A percentile compares a stretch with the other conserved stretches of the same genome.
Evolutionary conservation across 2,797 vertebrate species (phyloP).

Genomic region (Fratercula arctica): DNA sequence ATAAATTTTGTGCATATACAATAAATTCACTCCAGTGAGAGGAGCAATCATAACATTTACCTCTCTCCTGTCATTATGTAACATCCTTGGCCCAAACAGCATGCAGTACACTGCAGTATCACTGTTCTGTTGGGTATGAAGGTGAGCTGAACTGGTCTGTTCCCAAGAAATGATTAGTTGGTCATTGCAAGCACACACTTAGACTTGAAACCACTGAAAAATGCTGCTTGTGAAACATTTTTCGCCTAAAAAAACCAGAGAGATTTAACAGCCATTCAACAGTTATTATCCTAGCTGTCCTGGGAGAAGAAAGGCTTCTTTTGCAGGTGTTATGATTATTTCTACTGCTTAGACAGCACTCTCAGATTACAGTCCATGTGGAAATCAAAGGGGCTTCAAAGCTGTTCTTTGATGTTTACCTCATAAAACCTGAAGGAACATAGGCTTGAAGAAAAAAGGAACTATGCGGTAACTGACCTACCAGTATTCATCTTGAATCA

Average conservation of each 20-base stretch:
- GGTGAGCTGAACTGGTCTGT: accelerated
- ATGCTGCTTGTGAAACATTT: background rate
- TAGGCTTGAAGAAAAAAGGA: background rate
- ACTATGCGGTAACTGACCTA: background rate
- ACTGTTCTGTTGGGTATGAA: background rate
- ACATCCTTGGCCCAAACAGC: background rate
- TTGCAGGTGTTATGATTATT: background rate
- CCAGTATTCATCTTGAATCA: background rate
- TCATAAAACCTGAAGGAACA: background rate
- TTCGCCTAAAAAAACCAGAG: accelerated
- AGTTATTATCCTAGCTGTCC: background rate
- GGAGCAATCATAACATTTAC: background rate
- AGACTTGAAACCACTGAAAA: background rate
- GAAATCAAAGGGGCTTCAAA: background rate
- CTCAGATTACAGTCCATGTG: background rate
- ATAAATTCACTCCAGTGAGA: background rate
- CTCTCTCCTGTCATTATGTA: background rate
- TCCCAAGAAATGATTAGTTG: background rate
- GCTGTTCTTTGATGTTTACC: background rate
- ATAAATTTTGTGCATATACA: background rate
- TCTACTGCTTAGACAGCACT: background rate
- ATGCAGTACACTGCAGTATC: background rate
- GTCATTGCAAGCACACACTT: background rate
- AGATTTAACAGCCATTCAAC: background rate
- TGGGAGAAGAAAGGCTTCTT: background rate